Evolutionary conservation across 2,888 invertebrate species (phyloP), one percentile per base, ranked within the genome.

Genomic region (Scaptomyza reducta): DNA sequence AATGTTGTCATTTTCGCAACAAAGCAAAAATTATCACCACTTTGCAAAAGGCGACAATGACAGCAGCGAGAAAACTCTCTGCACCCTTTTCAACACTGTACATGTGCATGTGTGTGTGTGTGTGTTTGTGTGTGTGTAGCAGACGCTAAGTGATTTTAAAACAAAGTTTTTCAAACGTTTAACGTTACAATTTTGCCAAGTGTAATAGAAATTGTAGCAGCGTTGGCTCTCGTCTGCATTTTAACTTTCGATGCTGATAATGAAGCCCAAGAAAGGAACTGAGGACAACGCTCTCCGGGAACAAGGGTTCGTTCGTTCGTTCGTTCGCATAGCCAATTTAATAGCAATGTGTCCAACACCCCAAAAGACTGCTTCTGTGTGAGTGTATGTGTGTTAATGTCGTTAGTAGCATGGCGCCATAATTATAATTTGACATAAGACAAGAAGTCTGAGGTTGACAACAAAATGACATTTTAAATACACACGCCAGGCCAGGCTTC

Each of bases 401-500:
- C 82, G 87, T 86, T 78, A 79, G 74, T 82, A 78, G 82, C 72
- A 79, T 81, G 75, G 77, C 77, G 79, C 78, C 82, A 79, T 86
- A 84, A 81, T 86, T 80, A 89, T 88, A 89, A 88, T 88, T 89
- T 89, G 89, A 89, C 88, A 81, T 78, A 83, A 89, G 82, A 89
- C 89, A 89, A 87, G 88, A 89, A 89, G 88, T 89, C 88, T 89
- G 88, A 89, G 89, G 87, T 87, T 89, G 88, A 89, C 88, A 89
- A 87, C 87, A 89, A 85, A 89, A 89, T 89, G 89, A 87, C 88
- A 88, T 82, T 88, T 82, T 86, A 86, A 89, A 89, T 74, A 85
- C 78, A 77, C 78, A 69, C 68, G 65, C 54, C 58, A 49, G 22
- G 22, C 6, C 40, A 69, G 51, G 35, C 49, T n/a, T n/a, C n/a